These are phyloP conservation scores for Sebastes variabilis DNA, from an alignment of 2,797 vertebrate genomes.

Conservation along the genomic window DNA sequence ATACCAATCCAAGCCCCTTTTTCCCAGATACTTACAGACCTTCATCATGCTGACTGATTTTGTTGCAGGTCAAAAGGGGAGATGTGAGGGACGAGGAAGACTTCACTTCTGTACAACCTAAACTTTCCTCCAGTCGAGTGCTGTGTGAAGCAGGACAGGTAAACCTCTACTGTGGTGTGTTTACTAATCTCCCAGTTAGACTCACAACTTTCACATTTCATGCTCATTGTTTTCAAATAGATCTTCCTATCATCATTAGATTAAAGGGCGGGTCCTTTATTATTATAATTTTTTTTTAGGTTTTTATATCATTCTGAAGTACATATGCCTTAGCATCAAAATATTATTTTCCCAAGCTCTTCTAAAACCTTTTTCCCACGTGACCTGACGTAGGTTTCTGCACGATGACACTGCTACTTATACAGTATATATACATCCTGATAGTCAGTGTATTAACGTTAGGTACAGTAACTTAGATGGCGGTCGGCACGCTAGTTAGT, in stretches of 20 bases:
- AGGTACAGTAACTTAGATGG: no score
- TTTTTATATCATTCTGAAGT: no score
- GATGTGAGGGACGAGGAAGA: slow-evolving; percentile 72
- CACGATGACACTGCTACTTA: no score
- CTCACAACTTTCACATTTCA: not conserved
- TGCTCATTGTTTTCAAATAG: not conserved
- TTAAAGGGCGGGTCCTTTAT: not conserved
- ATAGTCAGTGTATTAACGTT: no score
- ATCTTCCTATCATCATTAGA: not conserved
- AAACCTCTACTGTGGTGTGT: not conserved
- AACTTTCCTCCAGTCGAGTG: slow-evolving; percentile 72
- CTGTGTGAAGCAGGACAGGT: slow-evolving; percentile 82
- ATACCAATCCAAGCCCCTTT: not conserved
- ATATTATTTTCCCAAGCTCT: no score
- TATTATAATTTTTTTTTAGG: no score
- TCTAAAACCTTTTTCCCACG: no score
- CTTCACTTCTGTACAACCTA: slow-evolving; percentile 66
- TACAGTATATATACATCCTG: no score
- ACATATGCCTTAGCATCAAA: no score
- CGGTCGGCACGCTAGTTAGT: no score
- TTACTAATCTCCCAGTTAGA: not conserved
- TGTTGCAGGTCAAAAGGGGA: slow-evolving; percentile 79
- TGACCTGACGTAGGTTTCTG: no score
- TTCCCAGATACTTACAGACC: not conserved
- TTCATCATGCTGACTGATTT: not conserved